Evolutionary conservation across 2,888 invertebrate species (phyloP).

Genomic region (Coenonympha arcania): DNA sequence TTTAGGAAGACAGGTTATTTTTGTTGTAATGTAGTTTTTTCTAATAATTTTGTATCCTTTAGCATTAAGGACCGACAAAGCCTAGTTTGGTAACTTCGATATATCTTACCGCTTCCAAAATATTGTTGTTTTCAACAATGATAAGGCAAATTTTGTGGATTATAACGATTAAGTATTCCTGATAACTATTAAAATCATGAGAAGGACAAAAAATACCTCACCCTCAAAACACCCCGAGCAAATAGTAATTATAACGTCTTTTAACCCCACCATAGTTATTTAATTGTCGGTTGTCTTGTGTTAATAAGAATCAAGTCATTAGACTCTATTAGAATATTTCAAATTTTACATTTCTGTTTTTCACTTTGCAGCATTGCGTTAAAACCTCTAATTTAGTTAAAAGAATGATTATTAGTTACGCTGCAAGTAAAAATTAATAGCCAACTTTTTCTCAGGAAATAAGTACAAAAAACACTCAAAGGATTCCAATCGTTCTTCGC

Average conservation of each 20-base stretch:
- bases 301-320: conserved; percentile 61
- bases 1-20: conserved; percentile 40
- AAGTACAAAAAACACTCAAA: conserved; percentile 12
- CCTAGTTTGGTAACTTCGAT: not conserved
- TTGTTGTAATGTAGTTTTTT: conserved; percentile 8
- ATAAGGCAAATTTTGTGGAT: not conserved
- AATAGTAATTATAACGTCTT: conserved; percentile 35
- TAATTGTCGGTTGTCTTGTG: conserved; percentile 66
- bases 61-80: conserved; percentile 2
- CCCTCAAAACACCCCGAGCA: conserved; percentile 19
- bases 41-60: not conserved
- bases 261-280: conserved; percentile 46
- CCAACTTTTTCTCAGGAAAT: conserved; percentile 9
- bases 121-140: not conserved
- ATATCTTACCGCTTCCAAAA: not conserved
- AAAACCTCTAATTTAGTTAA: conserved; percentile 60
- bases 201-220: conserved; percentile 22
- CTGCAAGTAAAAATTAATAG: conserved; percentile 27
- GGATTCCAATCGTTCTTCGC: conserved; percentile 15
- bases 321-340: conserved; percentile 68
- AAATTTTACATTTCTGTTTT: conserved; percentile 46
- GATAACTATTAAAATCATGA: not conserved
- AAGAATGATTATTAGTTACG: conserved; percentile 58
- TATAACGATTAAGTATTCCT: not conserved
- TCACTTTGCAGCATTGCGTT: conserved; percentile 45